A percentile compares a stretch with the other conserved stretches of the same genome.
These are phyloP conservation scores for Aphis craccivora DNA, from an alignment of 1,140 invertebrate species.

Conservation along the genomic window DNA sequence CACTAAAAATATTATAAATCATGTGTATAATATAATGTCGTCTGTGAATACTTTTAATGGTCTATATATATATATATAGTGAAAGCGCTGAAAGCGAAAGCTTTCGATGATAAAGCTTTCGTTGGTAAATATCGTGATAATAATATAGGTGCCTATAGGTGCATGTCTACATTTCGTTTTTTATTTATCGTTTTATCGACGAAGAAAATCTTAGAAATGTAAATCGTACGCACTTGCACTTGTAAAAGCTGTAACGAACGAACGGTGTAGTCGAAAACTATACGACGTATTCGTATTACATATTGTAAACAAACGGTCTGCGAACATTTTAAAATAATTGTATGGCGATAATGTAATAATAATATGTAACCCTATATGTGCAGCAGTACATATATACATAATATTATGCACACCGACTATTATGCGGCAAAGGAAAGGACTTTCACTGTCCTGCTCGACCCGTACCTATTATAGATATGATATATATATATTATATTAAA, in stretches of 20 bases:
- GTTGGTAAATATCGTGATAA: neutral
- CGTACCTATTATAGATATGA: neutral
- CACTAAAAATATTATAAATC: neutral
- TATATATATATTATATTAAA: neutral
- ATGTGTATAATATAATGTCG: neutral
- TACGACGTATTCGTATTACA: neutral
- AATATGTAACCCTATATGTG: neutral
- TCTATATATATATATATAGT: neutral
- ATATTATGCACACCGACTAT: neutral
- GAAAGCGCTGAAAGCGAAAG: conserved; percentile 8
- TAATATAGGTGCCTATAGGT: no score
- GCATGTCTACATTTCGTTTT: neutral
- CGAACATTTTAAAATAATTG: neutral
- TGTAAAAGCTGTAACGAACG: neutral
- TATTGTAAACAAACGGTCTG: neutral
- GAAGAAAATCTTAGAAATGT: neutral
- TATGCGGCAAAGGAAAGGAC: neutral
- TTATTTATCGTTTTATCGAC: neutral
- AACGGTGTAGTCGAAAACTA: neutral
- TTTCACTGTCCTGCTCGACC: neutral
- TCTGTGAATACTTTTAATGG: neutral
- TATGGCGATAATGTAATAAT: neutral
- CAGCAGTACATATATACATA: neutral
- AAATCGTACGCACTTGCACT: neutral
- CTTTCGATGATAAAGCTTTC: neutral